Evolutionary conservation across 2,888 invertebrate genomes (phyloP), one percentile per base, ranked within the genome.

Genomic region (Therioaphis trifolii): DNA sequence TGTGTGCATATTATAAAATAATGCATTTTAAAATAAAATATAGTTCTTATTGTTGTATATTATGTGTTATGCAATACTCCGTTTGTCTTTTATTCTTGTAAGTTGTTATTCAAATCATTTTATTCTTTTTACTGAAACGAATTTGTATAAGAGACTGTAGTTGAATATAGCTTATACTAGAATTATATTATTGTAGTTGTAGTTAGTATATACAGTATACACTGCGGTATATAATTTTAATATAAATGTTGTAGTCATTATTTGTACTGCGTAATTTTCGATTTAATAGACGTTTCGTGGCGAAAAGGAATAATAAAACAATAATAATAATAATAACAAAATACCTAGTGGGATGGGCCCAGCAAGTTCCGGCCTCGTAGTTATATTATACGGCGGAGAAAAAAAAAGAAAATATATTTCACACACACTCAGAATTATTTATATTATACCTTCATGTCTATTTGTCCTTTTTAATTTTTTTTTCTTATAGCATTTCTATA

Each of bases 191-290:
- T 77, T 63, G 29, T 77, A 63, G 58, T 75, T 18, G 18, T 55
- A 75, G 76, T 76, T 46, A 15, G 29, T 55, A n/a, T n/a, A n/a
- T n/a, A n/a, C n/a, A n/a, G n/a, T n/a, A 11, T 63, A 61, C 15
- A 27, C 43, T 43, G 79, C 68, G 49, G 49, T 63, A 24, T 82
- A 82, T 82, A 82, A 82, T 82, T 82, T 82, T 82, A 82, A 82
- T 82, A 82, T 82, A 72, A 80, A 80, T 82, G 80, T 82, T 61
- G 49, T 61, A 82, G 72, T 82, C 80, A 82, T 82, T 82, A 82
- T 82, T 82, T 82, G 71, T 82, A 72, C 80, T 35, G 80, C 80
- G 80, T 82, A 82, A 82, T 82, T 82, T 82, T 82, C 80, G 80
- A 82, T 82, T 82, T 82, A 72, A 82, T 72, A 72, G 80, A 72